These are phyloP conservation scores for Diloba caeruleocephala DNA, from an alignment of 2,888 invertebrate genomes.

Conservation along the genomic window DNA sequence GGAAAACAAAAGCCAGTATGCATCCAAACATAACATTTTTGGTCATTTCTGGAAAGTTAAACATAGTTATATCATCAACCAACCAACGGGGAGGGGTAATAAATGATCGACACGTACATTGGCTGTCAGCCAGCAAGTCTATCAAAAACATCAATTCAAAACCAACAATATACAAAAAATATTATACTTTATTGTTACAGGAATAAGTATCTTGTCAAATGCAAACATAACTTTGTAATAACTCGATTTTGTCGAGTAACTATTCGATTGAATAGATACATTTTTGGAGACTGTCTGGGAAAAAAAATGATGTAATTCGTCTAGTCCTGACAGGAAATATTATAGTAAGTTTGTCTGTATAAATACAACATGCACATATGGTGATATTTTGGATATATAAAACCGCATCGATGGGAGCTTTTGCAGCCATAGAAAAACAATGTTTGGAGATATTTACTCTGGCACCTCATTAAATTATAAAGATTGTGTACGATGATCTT, in stretches of 20 bases:
- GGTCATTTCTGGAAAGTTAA: slow-evolving; percentile 30
- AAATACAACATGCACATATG: slow-evolving; percentile 7
- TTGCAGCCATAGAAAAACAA: too few relatives aligned
- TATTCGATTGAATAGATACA: slow-evolving; percentile 31
- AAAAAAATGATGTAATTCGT: slow-evolving; percentile 32
- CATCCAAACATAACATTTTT: slow-evolving; percentile 2
- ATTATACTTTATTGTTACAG: slow-evolving; percentile 16
- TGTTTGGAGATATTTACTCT: too few relatives aligned
- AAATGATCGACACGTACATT: slow-evolving; percentile 56
- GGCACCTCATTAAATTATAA: too few relatives aligned
- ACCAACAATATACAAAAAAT: slow-evolving; percentile 2
- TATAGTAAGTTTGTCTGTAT: neutral
- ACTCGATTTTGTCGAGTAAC: slow-evolving; percentile 19
- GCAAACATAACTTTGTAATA: slow-evolving; percentile 20
- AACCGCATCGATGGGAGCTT: too few relatives aligned
- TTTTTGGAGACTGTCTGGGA: slow-evolving; percentile 30
- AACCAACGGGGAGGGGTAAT: slow-evolving; percentile 27
- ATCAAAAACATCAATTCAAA: slow-evolving; percentile 20
- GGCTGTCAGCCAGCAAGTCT: slow-evolving; percentile 49
- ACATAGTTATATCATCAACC: slow-evolving; percentile 29
- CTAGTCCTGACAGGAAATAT: slow-evolving; percentile 2
- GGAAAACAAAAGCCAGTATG: slow-evolving; percentile 1
- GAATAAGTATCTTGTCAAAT: slow-evolving; percentile 11
- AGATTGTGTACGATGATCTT: too few relatives aligned
- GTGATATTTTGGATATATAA: slow-evolving; percentile 7